phyloP scores from a whole-genome alignment of 2,113 vertebrate species.

The Spea multiplicata region DNA sequence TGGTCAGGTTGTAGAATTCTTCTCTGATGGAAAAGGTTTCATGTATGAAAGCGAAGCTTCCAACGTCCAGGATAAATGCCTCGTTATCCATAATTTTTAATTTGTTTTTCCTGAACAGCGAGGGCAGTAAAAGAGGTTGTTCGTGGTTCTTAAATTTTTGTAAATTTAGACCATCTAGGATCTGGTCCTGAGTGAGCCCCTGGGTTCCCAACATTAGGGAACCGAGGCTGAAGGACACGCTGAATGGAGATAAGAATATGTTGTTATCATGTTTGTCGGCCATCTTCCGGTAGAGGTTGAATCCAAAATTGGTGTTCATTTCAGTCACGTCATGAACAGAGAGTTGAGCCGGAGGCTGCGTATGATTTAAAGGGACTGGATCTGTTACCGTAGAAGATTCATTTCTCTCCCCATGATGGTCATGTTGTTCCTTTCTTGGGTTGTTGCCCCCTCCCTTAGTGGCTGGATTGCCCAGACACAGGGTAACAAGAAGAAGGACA shows the following conservation, averaged over 20 bases:
- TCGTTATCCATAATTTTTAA: constrained; percentile 68
- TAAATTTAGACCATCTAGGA: constrained; percentile 70
- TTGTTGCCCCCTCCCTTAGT: constrained; percentile 1
- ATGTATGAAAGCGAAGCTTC: constrained; percentile 73
- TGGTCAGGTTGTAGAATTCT: constrained; percentile 70
- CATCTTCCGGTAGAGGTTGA: constrained; percentile 83
- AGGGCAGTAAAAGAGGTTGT: constrained; percentile 60
- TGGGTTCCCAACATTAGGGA: constrained; percentile 68
- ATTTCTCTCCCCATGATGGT: constrained; percentile 22
- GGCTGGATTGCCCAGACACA: constrained; percentile 43
- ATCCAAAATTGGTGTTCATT: constrained; percentile 79
- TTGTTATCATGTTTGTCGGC: constrained; percentile 78
- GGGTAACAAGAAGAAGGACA: constrained; percentile 39
- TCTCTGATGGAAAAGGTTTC: constrained; percentile 64
- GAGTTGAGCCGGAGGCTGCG: not conserved
- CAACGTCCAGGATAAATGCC: constrained; percentile 67
- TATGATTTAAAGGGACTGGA: constrained; percentile 10
- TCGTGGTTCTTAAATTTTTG: constrained; percentile 54
- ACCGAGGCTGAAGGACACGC: constrained; percentile 72
- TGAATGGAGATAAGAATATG: constrained; percentile 81
- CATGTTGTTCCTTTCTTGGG: constrained; percentile 11
- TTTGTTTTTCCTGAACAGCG: constrained; percentile 72
- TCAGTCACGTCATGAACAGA: constrained; percentile 70
- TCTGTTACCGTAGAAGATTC: constrained; percentile 17
- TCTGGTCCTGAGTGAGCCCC: constrained; percentile 69